Base-by-base conservation (phyloP, 2,113 vertebrate species). In the Aviceda subcristata region DNA sequence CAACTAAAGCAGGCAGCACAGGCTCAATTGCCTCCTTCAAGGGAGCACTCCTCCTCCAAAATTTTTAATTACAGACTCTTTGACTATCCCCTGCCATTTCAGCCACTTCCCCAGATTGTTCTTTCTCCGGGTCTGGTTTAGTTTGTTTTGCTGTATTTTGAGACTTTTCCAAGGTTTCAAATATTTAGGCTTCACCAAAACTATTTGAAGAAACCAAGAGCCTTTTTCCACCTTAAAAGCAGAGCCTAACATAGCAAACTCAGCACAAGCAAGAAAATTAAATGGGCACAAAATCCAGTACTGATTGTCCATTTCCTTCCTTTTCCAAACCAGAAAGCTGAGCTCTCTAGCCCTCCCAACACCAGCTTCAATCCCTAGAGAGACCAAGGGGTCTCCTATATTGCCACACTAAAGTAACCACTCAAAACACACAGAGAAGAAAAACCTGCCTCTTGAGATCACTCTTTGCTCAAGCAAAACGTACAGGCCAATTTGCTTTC, bases 221-320 rank as follows among this genome's bases (percentile, higher is more conserved):
- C 8, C 63, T 95, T 95, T 96, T 96, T 95, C 89, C 93, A 95
- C 89, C 89, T 92, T 90, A 94, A 93, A 94, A 83, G 86, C 78
- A 91, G 34, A 94, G 72, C 19, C 59, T 64, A 94, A 69, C 88
- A 83, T 50, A 90, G 86, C 89, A 93, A 95, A 73, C 57, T 92
- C 92, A 94, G 94, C 86, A 83, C 22, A 95, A 93, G 91, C 86
- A 93, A 90, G 59, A 95, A 95, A 94, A 90, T 83, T 94, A 94
- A 91, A 71, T 38, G 71, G 83, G 88, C 68, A 94, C 46, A 63
- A 90, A 92, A 74, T 34, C 64, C 73, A 95, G 38, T 41, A 69
- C 86, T 53, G 75, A 86, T 74, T 96, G 84, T 68, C 72, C 72
- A 84, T 83, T 96, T 95, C 92, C 96, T 97, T 94, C 92, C 95